Percentiles rank a stretch among this genome's conserved stretches.
phyloP scores from a whole-genome alignment of 2,113 vertebrate species.

The Tychaedon coryphoeus region DNA sequence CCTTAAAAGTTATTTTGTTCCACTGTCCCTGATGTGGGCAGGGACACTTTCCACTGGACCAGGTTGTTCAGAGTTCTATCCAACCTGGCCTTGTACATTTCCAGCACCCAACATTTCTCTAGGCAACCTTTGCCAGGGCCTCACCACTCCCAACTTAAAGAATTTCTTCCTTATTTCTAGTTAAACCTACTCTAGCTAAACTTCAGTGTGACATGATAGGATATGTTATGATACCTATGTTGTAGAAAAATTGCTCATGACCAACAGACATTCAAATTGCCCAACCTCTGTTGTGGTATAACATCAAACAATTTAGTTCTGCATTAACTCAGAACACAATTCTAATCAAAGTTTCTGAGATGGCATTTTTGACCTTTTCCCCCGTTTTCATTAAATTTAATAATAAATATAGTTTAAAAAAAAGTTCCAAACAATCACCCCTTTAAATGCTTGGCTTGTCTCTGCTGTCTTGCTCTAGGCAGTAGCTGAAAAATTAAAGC shows the following conservation, averaged over 20 bases:
- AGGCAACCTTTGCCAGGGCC: neutral
- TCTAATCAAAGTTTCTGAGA: neutral
- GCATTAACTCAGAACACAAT: neutral
- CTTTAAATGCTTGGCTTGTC: neutral
- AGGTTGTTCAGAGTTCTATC: neutral
- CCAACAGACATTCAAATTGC: neutral
- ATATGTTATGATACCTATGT: neutral
- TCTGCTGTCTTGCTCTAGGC: neutral
- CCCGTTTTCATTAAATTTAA: neutral
- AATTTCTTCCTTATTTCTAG: neutral
- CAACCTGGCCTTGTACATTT: neutral
- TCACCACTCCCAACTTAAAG: neutral
- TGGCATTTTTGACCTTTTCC: neutral
- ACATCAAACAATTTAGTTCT: neutral
- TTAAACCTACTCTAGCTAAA: neutral
- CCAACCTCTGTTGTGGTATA: neutral
- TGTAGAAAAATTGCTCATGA: neutral
- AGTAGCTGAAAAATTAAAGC: neutral
- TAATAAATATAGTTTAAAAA: neutral
- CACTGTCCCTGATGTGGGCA: neutral
- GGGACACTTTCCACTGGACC: neutral
- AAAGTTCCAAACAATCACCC: neutral
- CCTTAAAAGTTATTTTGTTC: rapidly evolving
- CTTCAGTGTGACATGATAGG: neutral
- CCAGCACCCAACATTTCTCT: neutral